Base-by-base conservation (phyloP, 2,888 invertebrate genomes). In the Caenorhabditis sp. region DNA sequence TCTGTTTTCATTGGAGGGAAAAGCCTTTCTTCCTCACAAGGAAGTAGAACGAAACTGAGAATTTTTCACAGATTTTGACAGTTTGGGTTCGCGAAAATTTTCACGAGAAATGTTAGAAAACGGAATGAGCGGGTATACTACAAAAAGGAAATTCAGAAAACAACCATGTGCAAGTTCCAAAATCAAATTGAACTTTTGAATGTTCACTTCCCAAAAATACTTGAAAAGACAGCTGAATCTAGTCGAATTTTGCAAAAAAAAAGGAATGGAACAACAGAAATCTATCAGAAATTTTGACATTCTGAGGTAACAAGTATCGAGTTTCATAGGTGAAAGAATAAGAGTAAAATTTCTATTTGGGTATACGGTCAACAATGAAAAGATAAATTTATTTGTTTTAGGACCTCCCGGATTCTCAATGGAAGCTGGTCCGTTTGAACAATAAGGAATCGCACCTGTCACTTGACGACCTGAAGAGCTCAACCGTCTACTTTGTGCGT, bases 401-500 rank as follows among this genome's bases (percentile, higher is more conserved):
- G 85, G 81, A 84, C 40, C 67, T 78, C 1, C 83, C 85, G 35
- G 85, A 85, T 51, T 71, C 80, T 28, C 82, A 85, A 64, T 90
- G 90, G 90, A 82, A 85, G n/a, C 70, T 84, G 28, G 83, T 86
- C 55, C 83, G 84, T 9, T 67, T 88, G 8, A 83, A 88, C 67
- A 83, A 82, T 51, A 70, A 74, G 26, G 89, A 90, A 50, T 85
- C 86, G 4, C 74, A 87, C 1, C 76, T 88, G 4, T 85, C 87
- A 9, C 65, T 90, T 37, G 84, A 85, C 37, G 82, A 86, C 40
- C 80, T 90, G 40, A 84, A 85, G 60, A 87, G 86, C 56, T 85
- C 88, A 6, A 91, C 91, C 9, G 88, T 88, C 35, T 91, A 91
- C 67, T 91, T 82, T 62, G 91, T 89, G 1, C 82, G 86, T 51